Base-by-base conservation (phyloP, 2,113 vertebrate genomes). In the Lampris incognitus region DNA sequence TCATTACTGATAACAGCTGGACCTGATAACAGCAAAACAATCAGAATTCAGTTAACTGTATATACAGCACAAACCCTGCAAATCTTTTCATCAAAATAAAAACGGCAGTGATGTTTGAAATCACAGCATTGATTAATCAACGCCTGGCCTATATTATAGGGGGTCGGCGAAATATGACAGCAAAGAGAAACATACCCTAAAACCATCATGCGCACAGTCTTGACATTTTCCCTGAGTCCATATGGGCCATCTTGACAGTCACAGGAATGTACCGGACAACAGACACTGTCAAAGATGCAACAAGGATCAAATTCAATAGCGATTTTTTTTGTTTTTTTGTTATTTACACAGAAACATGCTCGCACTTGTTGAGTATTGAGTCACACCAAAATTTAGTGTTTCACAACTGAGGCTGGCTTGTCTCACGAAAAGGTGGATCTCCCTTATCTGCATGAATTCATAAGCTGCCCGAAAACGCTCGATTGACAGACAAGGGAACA, bases 301-400 rank as follows among this genome's bases (percentile, higher is more conserved):
- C 13, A 41, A 11, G 24, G n/a, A 9, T 72, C 69, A 66, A 40
- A 75, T 59, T 49, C 72, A 60, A 61, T 0, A 1, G 66, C 72
- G 59, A 24, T 24, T 24, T 24, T 24, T 24, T 24, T 24, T 0
- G 24, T 24, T 24, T 24, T 24, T 24, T 24, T 46, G 52, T 46
- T 85, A 88, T 77, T 41, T 62, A 69, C 24, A 70, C 76, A 52
- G 57, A 81, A 83, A 88, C 81, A 83, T 10, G 82, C 66, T 66
- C 82, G 79, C 90, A 93, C 90, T 92, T 93, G 91, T 92, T 92
- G 91, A 92, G 79, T 66, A 70, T 70, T 69, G 56, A 67, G 69
- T 75, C 83, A 78, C 85, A 83, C 68, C 66, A 79, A 72, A 70
- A 64, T 48, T 58, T 63, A 60, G 75, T 68, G 61, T 58, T 55